phyloP scores from a whole-genome alignment of 2,797 vertebrate genomes.

The Molossus molossus region DNA sequence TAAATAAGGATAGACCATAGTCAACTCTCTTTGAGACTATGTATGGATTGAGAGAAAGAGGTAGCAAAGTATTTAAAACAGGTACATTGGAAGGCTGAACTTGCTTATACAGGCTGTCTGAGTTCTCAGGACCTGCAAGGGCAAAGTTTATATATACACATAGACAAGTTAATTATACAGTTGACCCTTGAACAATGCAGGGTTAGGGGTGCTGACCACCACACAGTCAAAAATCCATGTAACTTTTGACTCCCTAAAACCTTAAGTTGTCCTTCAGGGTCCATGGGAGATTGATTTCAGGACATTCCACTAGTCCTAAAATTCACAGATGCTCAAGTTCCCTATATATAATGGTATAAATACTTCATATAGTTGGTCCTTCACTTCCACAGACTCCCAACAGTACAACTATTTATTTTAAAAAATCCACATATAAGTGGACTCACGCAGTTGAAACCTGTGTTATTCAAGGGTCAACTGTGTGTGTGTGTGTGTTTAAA shows the following conservation, averaged over 20 bases:
- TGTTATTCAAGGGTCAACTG: background rate
- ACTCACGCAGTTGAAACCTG: background rate
- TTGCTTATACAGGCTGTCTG: background rate
- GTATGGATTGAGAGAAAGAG: background rate
- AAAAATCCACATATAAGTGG: background rate
- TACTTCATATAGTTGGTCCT: background rate
- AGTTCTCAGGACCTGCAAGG: background rate
- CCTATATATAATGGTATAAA: background rate
- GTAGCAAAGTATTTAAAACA: background rate
- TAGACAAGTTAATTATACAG: background rate
- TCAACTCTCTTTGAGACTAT: background rate
- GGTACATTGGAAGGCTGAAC: fast-evolving
- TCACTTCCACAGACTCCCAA: background rate
- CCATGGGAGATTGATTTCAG: background rate
- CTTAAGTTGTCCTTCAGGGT: background rate
- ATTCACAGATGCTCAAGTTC: background rate
- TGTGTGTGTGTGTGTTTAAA: background rate
- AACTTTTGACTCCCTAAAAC: background rate
- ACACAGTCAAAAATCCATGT: background rate
- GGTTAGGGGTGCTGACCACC: background rate
- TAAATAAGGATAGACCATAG: background rate
- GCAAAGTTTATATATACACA: too few relatives aligned
- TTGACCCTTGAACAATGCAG: background rate
- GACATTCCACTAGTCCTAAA: background rate
- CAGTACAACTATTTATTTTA: background rate